Evolutionary conservation across 2,888 invertebrate species (phyloP), one percentile per base, ranked within the genome.

Genomic region (Athalia cordata): DNA sequence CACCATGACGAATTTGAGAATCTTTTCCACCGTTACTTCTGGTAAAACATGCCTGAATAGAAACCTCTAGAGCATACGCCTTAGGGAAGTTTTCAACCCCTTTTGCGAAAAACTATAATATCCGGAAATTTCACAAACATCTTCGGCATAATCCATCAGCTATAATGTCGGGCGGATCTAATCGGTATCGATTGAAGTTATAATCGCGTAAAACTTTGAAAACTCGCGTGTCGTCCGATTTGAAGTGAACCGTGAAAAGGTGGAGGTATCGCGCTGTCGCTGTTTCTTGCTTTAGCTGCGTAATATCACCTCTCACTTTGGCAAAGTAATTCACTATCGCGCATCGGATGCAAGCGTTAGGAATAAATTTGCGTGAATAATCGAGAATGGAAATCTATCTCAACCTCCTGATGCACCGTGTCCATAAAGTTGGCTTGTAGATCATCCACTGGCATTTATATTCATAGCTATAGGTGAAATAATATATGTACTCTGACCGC

Each of bases 361-460:
- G 47, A 57, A 70, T 70, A 70, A 70, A 55, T 57, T 70, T 70
- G 29, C 70, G 59, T 70, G 70, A 57, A 70, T 70, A 57, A 70
- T 70, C n/a, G 47, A 70, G 45, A 70, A 55, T 70, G 59, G 8
- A 70, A 70, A 57, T 70, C 15, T 15, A 57, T 57, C 70, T n/a
- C 3, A 59, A 15, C 43, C 4, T 59, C 47, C 45, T 47, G 43
- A 57, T 70, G 43, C 59, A 13, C 59, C 70, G 70, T 70, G 45
- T 57, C 59, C 45, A 45, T 59, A 9, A 70, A 59, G 57, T 70
- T 59, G 52, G 57, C 57, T 59, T 70, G 57, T 52, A 13, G 55
- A 70, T 68, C 49, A 68, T 57, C 6, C 45, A 6, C 47, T 57
- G 15, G 52, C 13, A 29, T 57, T 13, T 45, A 52, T 11, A 7